Percentiles rank a stretch among this genome's conserved stretches.
Conservation (phyloP, 2,888 invertebrate genomes). For the Lasioglossum oenotherae region DNA sequence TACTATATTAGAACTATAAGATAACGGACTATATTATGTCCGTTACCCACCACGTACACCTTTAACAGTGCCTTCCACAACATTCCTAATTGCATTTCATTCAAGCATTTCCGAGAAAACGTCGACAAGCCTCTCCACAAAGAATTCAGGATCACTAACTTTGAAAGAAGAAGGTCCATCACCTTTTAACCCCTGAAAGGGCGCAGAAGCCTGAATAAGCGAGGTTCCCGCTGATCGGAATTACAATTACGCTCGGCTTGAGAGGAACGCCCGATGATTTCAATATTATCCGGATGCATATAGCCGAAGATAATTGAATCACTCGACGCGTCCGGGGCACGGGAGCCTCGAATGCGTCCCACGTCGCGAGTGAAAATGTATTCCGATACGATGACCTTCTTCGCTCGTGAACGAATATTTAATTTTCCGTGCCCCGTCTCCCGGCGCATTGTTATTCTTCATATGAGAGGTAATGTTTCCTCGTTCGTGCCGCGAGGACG, state of each 20-base stretch:
- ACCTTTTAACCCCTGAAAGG: neutral
- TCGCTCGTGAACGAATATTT: constrained; percentile 51
- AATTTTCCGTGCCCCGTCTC: constrained; percentile 37
- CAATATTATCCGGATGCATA: constrained; percentile 31
- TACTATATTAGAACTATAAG: too few relatives aligned
- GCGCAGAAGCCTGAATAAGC: neutral
- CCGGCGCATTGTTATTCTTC: constrained; percentile 59
- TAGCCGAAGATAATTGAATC: constrained; percentile 41
- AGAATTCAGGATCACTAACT: neutral
- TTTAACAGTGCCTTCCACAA: neutral
- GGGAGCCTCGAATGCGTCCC: constrained; percentile 37
- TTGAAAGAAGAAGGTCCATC: neutral
- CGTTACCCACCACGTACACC: neutral
- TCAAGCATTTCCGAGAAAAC: neutral
- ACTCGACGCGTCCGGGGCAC: constrained; percentile 22
- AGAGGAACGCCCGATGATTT: neutral
- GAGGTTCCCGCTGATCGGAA: neutral
- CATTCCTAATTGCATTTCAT: neutral
- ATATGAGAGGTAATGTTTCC: constrained; percentile 60
- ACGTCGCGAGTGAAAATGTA: constrained; percentile 47
- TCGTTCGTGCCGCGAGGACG: constrained; percentile 54
- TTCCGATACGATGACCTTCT: constrained; percentile 53
- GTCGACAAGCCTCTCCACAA: neutral
- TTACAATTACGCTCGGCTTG: neutral
- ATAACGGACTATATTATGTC: too few relatives aligned